Conservation (phyloP, 2,113 vertebrate species). For the Petrocephalus microphthalmus region DNA sequence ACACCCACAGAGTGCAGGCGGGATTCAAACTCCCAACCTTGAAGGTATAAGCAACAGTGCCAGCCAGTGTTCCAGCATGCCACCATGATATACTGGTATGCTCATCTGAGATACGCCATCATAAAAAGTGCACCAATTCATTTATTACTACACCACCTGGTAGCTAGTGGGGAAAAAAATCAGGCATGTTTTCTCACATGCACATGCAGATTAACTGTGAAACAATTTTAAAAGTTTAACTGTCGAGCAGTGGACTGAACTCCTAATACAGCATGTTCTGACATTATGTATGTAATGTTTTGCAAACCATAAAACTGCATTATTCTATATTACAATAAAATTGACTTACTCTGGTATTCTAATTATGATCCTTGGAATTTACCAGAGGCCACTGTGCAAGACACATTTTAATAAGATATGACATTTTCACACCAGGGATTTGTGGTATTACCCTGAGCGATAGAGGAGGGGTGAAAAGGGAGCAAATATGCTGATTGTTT, state of each 20-base stretch:
- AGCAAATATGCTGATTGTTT: not conserved
- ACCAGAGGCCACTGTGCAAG: not conserved
- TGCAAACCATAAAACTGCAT: not conserved
- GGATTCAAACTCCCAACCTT: too few relatives aligned
- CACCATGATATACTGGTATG: too few relatives aligned
- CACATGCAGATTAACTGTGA: not conserved
- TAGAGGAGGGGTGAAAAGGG: not conserved
- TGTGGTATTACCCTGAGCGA: not conserved
- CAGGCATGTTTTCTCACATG: not conserved
- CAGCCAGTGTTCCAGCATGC: too few relatives aligned
- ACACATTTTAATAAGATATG: not conserved
- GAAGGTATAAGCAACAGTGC: too few relatives aligned
- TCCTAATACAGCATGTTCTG: not conserved
- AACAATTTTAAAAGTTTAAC: not conserved
- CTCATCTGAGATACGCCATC: too few relatives aligned
- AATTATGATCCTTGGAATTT: constrained; percentile 1
- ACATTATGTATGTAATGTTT: not conserved
- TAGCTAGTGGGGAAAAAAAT: not conserved
- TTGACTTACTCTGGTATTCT: not conserved
- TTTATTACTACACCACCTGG: not conserved
- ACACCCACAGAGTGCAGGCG: not conserved
- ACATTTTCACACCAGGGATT: constrained; percentile 7
- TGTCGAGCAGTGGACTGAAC: not conserved
- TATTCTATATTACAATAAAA: not conserved
- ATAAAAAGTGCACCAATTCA: too few relatives aligned